Evolutionary conservation across 1,140 invertebrate genomes (phyloP).

Genomic region (Aphaenogaster rudis): DNA sequence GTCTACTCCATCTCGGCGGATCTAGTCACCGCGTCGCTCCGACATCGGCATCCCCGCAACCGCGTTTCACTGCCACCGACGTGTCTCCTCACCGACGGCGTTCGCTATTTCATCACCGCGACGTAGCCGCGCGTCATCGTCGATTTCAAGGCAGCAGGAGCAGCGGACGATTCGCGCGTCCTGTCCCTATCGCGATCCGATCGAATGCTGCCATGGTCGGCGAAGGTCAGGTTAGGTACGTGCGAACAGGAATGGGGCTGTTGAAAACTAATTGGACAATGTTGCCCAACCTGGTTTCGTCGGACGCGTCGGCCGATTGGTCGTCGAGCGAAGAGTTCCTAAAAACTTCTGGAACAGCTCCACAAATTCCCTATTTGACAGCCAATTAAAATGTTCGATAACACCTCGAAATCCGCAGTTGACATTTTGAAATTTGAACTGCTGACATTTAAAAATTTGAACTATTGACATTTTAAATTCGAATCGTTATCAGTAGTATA

Average conservation of each 20-base stretch:
- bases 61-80: neutral
- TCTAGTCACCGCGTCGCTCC: constrained; percentile 10
- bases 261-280: neutral
- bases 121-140: constrained; percentile 50
- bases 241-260: neutral
- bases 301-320: neutral
- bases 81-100: neutral
- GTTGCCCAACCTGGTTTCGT: neutral
- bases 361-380: neutral
- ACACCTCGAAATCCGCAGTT: neutral
- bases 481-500: neutral
- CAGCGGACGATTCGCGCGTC: constrained; percentile 47
- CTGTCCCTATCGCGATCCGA: constrained; percentile 36
- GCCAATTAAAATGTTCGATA: neutral
- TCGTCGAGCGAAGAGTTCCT: neutral
- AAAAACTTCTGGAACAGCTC: neutral
- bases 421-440: neutral
- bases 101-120: constrained; percentile 54
- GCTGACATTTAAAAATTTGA: neutral
- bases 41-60: constrained; percentile 2
- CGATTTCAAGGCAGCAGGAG: constrained; percentile 11
- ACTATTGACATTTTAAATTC: neutral
- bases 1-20: constrained; percentile 30
- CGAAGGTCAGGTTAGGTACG: constrained; percentile 13
- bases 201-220: constrained; percentile 49